Evolutionary conservation across 2,888 invertebrate species (phyloP), one percentile per base, ranked within the genome.

Genomic region (Argyresthia albistria): DNA sequence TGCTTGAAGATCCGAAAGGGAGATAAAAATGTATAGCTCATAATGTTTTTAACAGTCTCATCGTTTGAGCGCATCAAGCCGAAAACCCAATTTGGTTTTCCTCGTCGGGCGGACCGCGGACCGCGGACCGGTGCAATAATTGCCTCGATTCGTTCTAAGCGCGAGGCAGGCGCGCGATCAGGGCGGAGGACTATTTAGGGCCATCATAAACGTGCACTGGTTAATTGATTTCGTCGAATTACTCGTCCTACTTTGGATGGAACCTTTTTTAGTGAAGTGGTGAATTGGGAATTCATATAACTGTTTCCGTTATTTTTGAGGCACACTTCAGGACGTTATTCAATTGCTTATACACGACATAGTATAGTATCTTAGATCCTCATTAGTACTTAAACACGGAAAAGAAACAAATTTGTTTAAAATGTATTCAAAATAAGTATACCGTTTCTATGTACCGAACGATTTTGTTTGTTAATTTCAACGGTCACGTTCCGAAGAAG

Each of bases 11-110:
- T 82, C 73, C 70, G 60, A 74, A 66, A 70, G 67, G 72, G 69
- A 80, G 86, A 86, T 84, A 86, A 83, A 83, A 75, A 77, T 69
- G 79, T 77, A 77, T 74, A 71, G 80, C 75, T 77, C 84, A 80
- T 86, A 86, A 84, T 81, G 79, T 84, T 86, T n/a, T 83, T 83
- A 86, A 86, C 81, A 79, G 80, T 76, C 74, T 73, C 67, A 67
- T 70, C 72, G 68, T 73, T 71, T 70, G 73, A 69, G 63, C 61
- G 71, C 69, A 60, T 65, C 67, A 61, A 61, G 69, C 68, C 68
- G 71, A 71, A 65, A 25, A 63, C 69, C 71, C 74, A 75, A 81
- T 83, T 82, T 81, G 80, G 81, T 83, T 83, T 82, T 76, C 76
- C 74, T 73, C 67, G 66, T 71, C 72, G 73, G 25, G 25, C 69